Base-by-base conservation (phyloP, 2,888 invertebrate genomes). In the Morpho helenor region DNA sequence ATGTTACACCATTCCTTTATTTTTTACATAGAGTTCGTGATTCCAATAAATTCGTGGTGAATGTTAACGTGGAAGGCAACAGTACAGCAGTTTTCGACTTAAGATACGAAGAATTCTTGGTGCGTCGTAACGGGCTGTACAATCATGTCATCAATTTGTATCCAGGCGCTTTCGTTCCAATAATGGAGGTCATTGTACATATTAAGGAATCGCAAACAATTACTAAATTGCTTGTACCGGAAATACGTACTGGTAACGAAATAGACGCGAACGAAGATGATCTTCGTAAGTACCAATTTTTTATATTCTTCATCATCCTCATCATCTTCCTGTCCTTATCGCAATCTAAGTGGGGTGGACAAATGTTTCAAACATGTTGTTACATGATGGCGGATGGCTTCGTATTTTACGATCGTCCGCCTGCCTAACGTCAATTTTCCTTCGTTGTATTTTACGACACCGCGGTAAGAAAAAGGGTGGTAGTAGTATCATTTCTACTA, bases 21-120 rank as follows among this genome's bases (percentile, higher is more conserved):
- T 46, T n/a, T 46, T 4, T 8, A 40, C 68, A 16, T 16, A 94
- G 92, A 73, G 93, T 94, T 0, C 91, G 95, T 54, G 94, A 95
- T 74, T 94, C 95, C 0, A 94, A 94, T 74, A 91, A 93, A 66
- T 95, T 95, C 76, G 92, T 92, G 3, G 93, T 95, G 1, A 91
- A 93, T 0, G 92, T 94, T 45, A 95, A 95, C 72, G 87, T 95
- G 6, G 94, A 93, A 63, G 88, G 94, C 0, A 80, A 89, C 57
- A 91, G 91, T 16, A 92, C 92, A 62, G 94, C 93, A 0, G 84
- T 90, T 1, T 96, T 96, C 77, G 94, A 94, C 71, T 79, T 95
- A 64, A 94, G 92, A 0, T 96, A 96, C 76, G 52, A 52, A 22
- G 52, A 52, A 7, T 40, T 40, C 8, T 23, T 52, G 7, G 46